Conservation (phyloP, 2,888 invertebrate genomes). For the Adelphocoris suturalis region DNA sequence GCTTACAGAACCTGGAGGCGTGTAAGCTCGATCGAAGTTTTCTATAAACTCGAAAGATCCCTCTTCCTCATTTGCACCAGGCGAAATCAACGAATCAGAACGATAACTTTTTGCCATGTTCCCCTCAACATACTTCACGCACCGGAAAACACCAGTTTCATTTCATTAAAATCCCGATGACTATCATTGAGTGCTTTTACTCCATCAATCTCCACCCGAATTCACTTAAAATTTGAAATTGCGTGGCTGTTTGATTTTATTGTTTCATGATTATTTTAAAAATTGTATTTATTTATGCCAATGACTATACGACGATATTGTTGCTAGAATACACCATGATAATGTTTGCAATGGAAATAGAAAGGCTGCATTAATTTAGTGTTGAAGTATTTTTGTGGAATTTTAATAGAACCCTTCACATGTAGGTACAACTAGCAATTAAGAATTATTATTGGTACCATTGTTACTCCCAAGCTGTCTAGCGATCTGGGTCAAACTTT, state of each 20-base stretch:
- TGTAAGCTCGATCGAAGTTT: conserved; percentile 21
- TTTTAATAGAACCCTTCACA: too few relatives aligned
- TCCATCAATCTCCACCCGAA: not conserved
- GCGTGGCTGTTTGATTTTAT: too few relatives aligned
- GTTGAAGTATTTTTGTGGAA: too few relatives aligned
- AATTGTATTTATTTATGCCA: not conserved
- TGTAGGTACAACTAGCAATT: too few relatives aligned
- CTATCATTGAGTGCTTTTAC: not conserved
- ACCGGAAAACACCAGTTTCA: not conserved
- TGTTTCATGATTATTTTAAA: too few relatives aligned
- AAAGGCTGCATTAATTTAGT: too few relatives aligned
- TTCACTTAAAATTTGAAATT: not conserved
- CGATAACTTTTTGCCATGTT: not conserved
- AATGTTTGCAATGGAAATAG: too few relatives aligned
- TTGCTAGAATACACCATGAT: too few relatives aligned
- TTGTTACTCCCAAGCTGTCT: too few relatives aligned
- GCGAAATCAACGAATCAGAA: conserved; percentile 31
- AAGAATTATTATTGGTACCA: too few relatives aligned
- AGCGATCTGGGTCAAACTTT: too few relatives aligned
- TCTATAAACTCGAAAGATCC: conserved; percentile 45
- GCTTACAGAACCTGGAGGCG: not conserved
- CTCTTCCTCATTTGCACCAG: not conserved
- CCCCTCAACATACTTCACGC: not conserved
- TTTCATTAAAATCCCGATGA: not conserved
- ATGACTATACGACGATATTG: not conserved